Evolutionary conservation across 2,113 vertebrate species (phyloP).

Genomic region (Peromyscus leucopus): DNA sequence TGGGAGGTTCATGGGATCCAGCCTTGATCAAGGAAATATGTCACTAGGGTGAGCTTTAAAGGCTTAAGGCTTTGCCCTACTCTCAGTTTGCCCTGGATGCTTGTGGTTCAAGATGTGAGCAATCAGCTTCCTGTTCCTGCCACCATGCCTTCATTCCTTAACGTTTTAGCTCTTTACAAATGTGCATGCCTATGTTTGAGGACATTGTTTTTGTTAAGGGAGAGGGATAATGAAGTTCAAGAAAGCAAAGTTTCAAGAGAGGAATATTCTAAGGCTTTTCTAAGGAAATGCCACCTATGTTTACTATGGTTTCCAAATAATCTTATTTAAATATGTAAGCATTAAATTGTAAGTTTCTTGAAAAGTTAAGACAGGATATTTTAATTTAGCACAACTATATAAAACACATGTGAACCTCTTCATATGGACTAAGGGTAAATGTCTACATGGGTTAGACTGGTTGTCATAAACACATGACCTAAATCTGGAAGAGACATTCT

Average conservation of each 20-base stretch:
- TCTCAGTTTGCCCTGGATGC: not conserved
- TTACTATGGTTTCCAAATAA: conserved; percentile 24
- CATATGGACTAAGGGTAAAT: not conserved
- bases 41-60: not conserved
- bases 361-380: conserved; percentile 13
- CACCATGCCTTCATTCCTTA: not conserved
- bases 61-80: not conserved
- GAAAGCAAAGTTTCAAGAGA: not conserved
- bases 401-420: not conserved
- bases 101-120: not conserved
- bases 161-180: not conserved
- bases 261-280: not conserved
- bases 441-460: not conserved
- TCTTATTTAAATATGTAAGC: not conserved
- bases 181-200: not conserved
- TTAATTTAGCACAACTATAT: not conserved
- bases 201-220: not conserved
- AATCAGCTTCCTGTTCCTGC: not conserved
- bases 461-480: too few relatives aligned
- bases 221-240: not conserved
- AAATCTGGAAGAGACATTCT: not conserved
- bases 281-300: not conserved
- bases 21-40: not conserved
- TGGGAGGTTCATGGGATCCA: not conserved
- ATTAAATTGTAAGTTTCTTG: not conserved